Evolutionary conservation across 53 echinoderm and acorn worm species (phyloP).

Genomic region (Hippasteria phrygiana): DNA sequence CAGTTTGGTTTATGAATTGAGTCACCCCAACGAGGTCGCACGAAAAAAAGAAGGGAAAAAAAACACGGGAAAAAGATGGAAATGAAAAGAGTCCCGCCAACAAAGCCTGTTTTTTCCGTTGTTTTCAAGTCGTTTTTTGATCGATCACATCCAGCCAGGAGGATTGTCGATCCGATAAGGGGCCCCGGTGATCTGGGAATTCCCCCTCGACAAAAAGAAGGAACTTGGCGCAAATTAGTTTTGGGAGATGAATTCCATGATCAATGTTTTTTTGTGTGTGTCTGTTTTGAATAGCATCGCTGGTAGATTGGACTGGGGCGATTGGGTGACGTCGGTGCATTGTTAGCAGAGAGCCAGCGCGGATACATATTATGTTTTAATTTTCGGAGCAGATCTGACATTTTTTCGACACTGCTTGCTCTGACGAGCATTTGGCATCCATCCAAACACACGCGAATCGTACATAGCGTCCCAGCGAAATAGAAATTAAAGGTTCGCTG

Average conservation of each 20-base stretch:
- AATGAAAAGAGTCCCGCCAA: conserved; percentile 10
- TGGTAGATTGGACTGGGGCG: conserved; percentile 39
- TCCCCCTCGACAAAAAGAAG: conserved; percentile 42
- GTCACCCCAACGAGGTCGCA: conserved; percentile 54
- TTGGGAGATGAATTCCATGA: conserved; percentile 60
- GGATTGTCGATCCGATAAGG: conserved; percentile 26
- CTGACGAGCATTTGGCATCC: too few relatives aligned
- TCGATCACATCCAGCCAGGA: conserved; percentile 13
- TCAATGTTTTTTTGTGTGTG: conserved; percentile 52
- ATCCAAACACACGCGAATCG: too few relatives aligned
- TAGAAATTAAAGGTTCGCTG: too few relatives aligned
- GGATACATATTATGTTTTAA: conserved; percentile 49
- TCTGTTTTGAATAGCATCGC: conserved; percentile 46
- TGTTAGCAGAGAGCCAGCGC: conserved; percentile 11
- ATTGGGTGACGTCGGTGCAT: background rate
- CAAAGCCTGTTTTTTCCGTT: conserved; percentile 14
- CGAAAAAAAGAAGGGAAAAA: conserved; percentile 2
- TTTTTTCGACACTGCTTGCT: background rate
- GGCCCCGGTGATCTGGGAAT: conserved; percentile 43
- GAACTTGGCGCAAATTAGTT: conserved; percentile 62
- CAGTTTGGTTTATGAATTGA: conserved; percentile 62
- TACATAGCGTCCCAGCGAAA: too few relatives aligned
- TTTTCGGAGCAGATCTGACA: background rate
- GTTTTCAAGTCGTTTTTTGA: conserved; percentile 29
- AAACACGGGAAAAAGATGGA: conserved; percentile 2